Conservation (phyloP, 2,797 vertebrate species). For the Cossypha polioptera region DNA sequence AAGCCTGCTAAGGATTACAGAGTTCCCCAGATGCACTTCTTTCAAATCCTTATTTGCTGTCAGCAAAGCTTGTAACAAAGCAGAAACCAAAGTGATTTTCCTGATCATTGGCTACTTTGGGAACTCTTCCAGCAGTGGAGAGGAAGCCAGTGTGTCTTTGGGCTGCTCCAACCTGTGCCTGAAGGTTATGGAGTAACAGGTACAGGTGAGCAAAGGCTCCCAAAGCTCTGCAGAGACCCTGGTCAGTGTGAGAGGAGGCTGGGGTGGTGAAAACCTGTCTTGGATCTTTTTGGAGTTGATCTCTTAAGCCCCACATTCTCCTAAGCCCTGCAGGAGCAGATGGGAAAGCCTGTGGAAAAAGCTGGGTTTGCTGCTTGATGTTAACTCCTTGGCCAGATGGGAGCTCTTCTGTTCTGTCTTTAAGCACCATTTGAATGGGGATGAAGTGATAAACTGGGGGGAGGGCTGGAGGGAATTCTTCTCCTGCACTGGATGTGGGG, state of each 20-base stretch:
- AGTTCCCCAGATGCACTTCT: background rate
- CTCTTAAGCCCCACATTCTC: background rate
- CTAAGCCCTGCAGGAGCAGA: background rate
- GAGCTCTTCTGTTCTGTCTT: background rate
- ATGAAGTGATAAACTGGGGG: background rate
- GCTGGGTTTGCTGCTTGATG: background rate
- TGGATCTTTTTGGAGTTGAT: background rate
- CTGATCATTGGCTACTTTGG: background rate
- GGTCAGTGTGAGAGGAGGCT: background rate
- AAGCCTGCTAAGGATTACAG: background rate
- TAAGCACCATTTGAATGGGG: background rate
- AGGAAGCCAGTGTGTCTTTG: background rate
- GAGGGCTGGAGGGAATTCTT: background rate
- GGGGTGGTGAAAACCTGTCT: background rate
- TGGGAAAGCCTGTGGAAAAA: background rate
- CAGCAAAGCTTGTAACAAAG: background rate
- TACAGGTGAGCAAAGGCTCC: background rate
- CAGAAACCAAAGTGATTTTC: background rate
- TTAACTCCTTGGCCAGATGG: constrained; percentile 4
- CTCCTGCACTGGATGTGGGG: background rate
- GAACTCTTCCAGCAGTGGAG: background rate
- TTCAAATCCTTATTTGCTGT: background rate
- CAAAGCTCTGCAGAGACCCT: background rate
- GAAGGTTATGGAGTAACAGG: background rate
- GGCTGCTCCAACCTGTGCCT: background rate